Conservation (phyloP, 2,888 invertebrate genomes). For the Fabriciana adippe region DNA sequence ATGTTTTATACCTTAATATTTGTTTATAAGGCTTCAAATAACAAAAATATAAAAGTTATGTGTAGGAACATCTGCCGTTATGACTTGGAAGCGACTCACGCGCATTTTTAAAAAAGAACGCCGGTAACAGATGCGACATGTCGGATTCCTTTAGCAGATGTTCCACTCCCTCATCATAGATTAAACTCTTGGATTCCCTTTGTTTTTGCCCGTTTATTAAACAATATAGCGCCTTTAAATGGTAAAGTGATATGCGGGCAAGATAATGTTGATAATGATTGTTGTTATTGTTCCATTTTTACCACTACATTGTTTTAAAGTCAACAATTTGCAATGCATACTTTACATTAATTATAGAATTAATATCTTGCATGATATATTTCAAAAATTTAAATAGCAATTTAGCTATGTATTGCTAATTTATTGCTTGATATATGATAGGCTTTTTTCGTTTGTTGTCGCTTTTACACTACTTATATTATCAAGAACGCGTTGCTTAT, state of each 20-base stretch:
- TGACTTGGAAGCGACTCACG: slow-evolving; percentile 65
- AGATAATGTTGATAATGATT: slow-evolving; percentile 62
- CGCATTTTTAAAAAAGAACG: slow-evolving; percentile 70
- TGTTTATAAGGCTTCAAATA: slow-evolving; percentile 46
- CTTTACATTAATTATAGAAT: slow-evolving; percentile 10
- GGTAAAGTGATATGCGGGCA: slow-evolving; percentile 69
- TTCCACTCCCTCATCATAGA: slow-evolving; percentile 78
- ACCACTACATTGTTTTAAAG: slow-evolving; percentile 1
- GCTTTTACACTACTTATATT: not conserved
- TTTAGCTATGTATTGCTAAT: slow-evolving; percentile 19
- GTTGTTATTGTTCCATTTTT: slow-evolving; percentile 45
- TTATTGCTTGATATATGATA: slow-evolving; percentile 6
- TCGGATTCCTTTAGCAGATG: slow-evolving; percentile 79
- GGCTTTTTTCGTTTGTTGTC: slow-evolving; percentile 4
- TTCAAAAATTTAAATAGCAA: not conserved
- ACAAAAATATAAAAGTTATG: slow-evolving; percentile 24
- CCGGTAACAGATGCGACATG: slow-evolving; percentile 78
- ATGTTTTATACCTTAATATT: slow-evolving; percentile 42
- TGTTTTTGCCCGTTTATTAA: slow-evolving; percentile 67
- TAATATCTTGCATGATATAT: slow-evolving; percentile 2
- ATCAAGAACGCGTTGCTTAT: no score
- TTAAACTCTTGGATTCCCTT: slow-evolving; percentile 71
- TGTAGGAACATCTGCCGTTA: slow-evolving; percentile 72
- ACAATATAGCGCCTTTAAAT: slow-evolving; percentile 73
- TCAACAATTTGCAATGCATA: slow-evolving; percentile 15